Evolutionary conservation across 2,888 invertebrate species (phyloP).

Genomic region (Lasioglossum malachurum): DNA sequence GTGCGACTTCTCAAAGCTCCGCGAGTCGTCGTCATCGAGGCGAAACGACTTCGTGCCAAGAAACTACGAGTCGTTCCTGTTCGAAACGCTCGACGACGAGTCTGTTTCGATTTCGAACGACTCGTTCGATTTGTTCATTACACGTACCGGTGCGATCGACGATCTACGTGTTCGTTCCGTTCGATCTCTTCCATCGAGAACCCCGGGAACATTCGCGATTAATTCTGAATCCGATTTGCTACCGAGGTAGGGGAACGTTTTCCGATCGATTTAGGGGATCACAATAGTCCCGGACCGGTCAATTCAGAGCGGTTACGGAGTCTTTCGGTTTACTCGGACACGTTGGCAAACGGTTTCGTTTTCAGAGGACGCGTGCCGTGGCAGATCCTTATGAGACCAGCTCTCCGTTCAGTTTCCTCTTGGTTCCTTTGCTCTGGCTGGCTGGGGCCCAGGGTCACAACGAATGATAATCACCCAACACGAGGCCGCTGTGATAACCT

Average conservation of each 20-base stretch:
- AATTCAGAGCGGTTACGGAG: not conserved
- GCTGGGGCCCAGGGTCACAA: conserved; percentile 84
- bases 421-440: conserved; percentile 81
- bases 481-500: conserved; percentile 82
- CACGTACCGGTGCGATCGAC: not conserved
- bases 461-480: conserved; percentile 83
- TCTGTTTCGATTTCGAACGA: not conserved
- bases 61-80: not conserved
- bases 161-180: not conserved
- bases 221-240: not conserved
- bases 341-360: not conserved
- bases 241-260: not conserved
- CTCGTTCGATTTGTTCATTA: no score
- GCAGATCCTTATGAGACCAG: conserved; percentile 17
- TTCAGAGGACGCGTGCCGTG: not conserved
- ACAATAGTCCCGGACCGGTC: not conserved
- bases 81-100: not conserved
- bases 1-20: not conserved
- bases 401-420: conserved; percentile 79
- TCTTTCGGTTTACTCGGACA: not conserved
- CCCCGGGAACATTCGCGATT: not conserved
- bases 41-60: not conserved
- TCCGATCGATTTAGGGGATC: not conserved
- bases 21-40: not conserved
- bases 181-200: not conserved